phyloP scores from a whole-genome alignment of 2,888 invertebrate species.

The Perithous albicinctus region DNA sequence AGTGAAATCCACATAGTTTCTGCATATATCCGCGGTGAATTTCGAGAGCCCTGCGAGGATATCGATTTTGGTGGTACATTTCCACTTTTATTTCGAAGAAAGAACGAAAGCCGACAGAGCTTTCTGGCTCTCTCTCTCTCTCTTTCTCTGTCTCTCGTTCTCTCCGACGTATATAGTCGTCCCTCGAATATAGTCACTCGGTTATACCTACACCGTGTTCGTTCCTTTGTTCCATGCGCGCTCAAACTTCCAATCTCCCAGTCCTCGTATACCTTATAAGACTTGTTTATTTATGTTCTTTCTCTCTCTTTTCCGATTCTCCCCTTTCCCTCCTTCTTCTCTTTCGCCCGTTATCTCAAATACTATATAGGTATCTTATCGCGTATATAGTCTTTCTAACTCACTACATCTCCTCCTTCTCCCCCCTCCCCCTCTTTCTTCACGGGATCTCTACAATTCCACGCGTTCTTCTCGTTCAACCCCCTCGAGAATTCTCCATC shows the following conservation, averaged over 20 bases:
- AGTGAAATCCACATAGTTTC: background rate
- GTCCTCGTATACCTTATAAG: conserved; percentile 70
- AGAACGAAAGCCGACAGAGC: conserved; percentile 39
- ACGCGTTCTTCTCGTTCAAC: conserved; percentile 24
- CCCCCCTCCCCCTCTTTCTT: background rate
- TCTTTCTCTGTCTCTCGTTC: too few species aligned
- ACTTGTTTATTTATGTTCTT: conserved; percentile 75
- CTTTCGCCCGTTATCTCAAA: conserved; percentile 43
- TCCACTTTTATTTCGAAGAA: conserved; percentile 64
- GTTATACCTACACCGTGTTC: conserved; percentile 23
- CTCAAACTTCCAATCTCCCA: conserved; percentile 69
- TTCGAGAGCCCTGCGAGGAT: conserved; percentile 40
- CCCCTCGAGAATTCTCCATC: conserved; percentile 28
- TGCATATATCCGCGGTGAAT: background rate
- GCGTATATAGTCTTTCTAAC: background rate
- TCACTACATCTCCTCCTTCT: background rate
- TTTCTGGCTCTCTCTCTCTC: too few species aligned
- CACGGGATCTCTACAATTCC: conserved; percentile 2
- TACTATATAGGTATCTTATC: conserved; percentile 31
- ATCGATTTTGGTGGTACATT: conserved; percentile 54
- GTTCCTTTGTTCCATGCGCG: conserved; percentile 65
- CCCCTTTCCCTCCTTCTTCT: conserved; percentile 51
- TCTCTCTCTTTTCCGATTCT: conserved; percentile 59
- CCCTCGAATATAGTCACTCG: conserved; percentile 16
- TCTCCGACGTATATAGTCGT: conserved; percentile 13